Percentiles rank a stretch among this genome's conserved stretches.
Evolutionary conservation across 2,888 invertebrate species (phyloP).

Genomic region (Nymphalis c-album): DNA sequence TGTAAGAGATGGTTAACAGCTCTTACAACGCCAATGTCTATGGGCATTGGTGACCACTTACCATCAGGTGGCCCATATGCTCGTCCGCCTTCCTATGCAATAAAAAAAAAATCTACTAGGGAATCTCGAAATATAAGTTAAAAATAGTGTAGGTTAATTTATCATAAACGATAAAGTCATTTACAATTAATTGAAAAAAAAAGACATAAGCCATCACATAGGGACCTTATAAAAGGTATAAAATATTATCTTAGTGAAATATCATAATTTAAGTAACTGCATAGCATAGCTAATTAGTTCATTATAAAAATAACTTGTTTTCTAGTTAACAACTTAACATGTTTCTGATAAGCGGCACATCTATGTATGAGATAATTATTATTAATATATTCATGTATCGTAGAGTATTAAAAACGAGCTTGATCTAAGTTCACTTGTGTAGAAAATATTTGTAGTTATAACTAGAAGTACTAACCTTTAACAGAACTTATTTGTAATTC

Average conservation of each 20-base stretch:
- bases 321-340: background rate
- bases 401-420: background rate
- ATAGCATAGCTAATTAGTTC: background rate
- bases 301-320: background rate
- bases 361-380: background rate
- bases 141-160: too few relatives aligned
- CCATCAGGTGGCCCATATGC: too few relatives aligned
- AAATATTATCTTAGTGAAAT: slow-evolving; percentile 3
- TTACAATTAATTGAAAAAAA: background rate
- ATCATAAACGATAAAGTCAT: background rate
- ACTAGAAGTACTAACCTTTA: too few relatives aligned
- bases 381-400: slow-evolving; percentile 1
- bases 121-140: too few relatives aligned
- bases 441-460: too few relatives aligned
- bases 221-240: background rate
- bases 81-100: too few relatives aligned
- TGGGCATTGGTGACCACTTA: too few relatives aligned
- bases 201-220: background rate
- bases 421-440: background rate
- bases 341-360: slow-evolving; percentile 5
- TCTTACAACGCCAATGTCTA: too few relatives aligned
- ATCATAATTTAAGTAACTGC: background rate
- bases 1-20: too few relatives aligned
- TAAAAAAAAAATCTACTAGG: too few relatives aligned
- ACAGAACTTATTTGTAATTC: too few relatives aligned